phyloP scores from a whole-genome alignment of 2,888 invertebrate genomes.

The Xanthia togata region DNA sequence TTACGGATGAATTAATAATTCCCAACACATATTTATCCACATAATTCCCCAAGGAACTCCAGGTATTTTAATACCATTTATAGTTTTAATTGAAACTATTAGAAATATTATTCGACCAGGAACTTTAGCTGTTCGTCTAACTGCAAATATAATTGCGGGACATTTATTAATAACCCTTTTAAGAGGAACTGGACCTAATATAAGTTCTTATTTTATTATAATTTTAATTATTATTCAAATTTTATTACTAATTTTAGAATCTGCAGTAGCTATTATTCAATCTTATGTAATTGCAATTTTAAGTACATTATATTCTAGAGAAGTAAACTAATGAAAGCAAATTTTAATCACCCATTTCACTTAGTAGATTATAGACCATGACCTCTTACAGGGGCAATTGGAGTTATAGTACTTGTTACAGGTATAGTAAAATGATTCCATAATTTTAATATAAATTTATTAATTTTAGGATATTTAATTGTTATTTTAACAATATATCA shows the following conservation, averaged over 20 bases:
- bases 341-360: constrained; percentile 91
- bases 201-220: constrained; percentile 74
- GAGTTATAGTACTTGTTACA: constrained; percentile 89
- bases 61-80: constrained; percentile 92
- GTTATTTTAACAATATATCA: constrained; percentile 90
- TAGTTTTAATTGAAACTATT: constrained; percentile 94
- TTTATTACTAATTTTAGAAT: constrained; percentile 89
- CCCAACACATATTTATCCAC: constrained; percentile 92
- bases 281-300: constrained; percentile 92
- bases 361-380: constrained; percentile 92
- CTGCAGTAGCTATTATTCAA: constrained; percentile 92
- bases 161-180: constrained; percentile 92
- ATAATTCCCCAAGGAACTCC: constrained; percentile 93
- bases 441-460: constrained; percentile 87
- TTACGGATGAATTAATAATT: constrained; percentile 50
- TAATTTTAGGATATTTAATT: constrained; percentile 87
- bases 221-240: constrained; percentile 87
- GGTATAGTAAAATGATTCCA: constrained; percentile 92
- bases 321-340: constrained; percentile 91
- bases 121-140: constrained; percentile 93
- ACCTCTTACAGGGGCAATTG: constrained; percentile 91
- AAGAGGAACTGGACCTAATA: constrained; percentile 79
- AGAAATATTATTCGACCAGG: constrained; percentile 93
- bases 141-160: constrained; percentile 95
- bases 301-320: constrained; percentile 92